A percentile compares a stretch with the other conserved stretches of the same genome.
These are phyloP conservation scores for Cochlearius cochlearius DNA, from an alignment of 2,113 vertebrate species.

Conservation along the genomic window DNA sequence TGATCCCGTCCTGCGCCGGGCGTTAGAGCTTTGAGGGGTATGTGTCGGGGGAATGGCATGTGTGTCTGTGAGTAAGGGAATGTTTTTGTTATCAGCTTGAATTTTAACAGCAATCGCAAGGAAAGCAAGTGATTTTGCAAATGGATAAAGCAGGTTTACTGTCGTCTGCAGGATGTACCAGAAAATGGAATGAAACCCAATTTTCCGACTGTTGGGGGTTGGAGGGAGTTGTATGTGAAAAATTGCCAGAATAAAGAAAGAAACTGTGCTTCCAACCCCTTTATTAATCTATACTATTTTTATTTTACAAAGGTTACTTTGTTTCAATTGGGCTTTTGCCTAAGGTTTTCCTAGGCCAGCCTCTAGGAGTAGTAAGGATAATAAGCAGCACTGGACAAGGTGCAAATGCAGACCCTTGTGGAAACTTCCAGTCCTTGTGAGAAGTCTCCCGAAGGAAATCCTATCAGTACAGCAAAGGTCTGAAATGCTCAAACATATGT, in stretches of 20 bases:
- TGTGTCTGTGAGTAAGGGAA: background rate
- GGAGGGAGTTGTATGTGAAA: background rate
- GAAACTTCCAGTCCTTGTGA: background rate
- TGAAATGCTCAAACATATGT: background rate
- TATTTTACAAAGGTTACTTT: slow-evolving; percentile 7
- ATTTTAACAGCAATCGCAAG: background rate
- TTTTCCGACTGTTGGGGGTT: background rate
- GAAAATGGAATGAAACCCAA: background rate
- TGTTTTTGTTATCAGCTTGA: background rate
- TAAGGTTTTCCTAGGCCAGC: background rate
- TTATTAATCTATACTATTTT: background rate
- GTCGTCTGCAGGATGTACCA: background rate
- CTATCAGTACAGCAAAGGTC: background rate
- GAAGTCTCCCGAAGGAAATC: background rate
- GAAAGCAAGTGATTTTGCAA: background rate
- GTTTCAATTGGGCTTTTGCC: slow-evolving; percentile 12
- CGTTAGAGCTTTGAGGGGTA: accelerated
- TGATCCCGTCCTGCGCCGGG: background rate
- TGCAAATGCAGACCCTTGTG: background rate
- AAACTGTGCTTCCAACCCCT: background rate
- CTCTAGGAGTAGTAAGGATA: background rate
- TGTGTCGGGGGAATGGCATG: background rate
- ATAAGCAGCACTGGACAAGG: background rate
- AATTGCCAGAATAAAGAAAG: slow-evolving; percentile 20
- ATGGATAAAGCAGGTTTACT: background rate